Evolutionary conservation across 2,113 vertebrate species (phyloP), one percentile per base, ranked within the genome.

Genomic region (Burhinus bistriatus): DNA sequence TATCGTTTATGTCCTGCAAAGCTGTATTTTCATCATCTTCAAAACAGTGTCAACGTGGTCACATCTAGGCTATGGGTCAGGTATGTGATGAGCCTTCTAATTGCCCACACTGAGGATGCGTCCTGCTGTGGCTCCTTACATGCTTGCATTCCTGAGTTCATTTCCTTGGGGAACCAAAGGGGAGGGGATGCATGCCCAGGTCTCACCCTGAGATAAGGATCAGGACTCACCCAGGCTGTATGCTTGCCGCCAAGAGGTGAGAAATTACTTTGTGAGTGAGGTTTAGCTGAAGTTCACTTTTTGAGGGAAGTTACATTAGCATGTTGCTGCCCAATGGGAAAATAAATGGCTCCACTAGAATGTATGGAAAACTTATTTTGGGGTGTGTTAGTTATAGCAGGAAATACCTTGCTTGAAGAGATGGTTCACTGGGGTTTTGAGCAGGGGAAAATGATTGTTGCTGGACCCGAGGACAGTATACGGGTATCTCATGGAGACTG

Each of bases 161-260:
- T 70, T 49, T 89, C 47, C 59, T 45, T 32, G 65, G 38, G 42
- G 13, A 58, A 16, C 8, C 26, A 34, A 61, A 9, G 29, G 14
- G 9, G 9, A 9, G 62, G 19, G 10, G 4, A 6, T n/a, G 23
- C 42, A 22, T 32, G 29, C 13, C 9, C 18, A 23, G 57, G 25
- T 57, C 34, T 85, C 12, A 10, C 22, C 32, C 27, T 23, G 42
- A 49, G 21, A 13, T 6, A 19, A 36, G 55, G 12, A 32, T 70
- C 9, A 11, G 23, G 34, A 32, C 27, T 45, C 17, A 8, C 9
- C 9, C 0, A 0, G 25, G 34, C 45, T 54, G 49, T 45, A 6
- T 30, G 16, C 42, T 81, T 65, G 30, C 9, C 19, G 89, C 42
- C 23, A 44, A 54, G 49, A 49, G 14, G 15, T 55, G 14, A 44